A percentile compares a stretch with the other conserved stretches of the same genome.
Evolutionary conservation across 2,113 vertebrate genomes (phyloP).

Genomic region (Piprites chloris): DNA sequence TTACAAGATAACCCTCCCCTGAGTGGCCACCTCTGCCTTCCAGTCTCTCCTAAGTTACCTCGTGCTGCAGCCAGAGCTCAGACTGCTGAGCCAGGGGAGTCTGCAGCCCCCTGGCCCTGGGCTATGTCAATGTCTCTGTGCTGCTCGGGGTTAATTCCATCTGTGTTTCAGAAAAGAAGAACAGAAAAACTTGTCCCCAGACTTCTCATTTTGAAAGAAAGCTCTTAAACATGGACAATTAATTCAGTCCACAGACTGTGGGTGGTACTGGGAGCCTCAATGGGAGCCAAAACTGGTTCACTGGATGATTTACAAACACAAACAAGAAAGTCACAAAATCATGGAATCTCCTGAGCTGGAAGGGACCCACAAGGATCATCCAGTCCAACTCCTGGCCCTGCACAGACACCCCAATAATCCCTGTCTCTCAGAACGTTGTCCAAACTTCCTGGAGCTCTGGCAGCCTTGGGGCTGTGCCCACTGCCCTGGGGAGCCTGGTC

Average conservation of each 20-base stretch:
- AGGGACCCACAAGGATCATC: neutral
- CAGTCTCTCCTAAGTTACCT: neutral
- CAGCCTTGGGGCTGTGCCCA: neutral
- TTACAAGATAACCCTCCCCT: neutral
- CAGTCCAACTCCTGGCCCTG: neutral
- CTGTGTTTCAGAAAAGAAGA: neutral
- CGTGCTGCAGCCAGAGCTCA: neutral
- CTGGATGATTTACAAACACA: neutral
- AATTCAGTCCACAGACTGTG: neutral
- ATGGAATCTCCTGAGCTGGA: neutral
- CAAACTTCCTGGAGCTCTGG: neutral
- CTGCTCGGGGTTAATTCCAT: neutral
- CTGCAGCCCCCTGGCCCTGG: neutral
- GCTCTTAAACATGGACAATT: neutral
- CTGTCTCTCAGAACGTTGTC: neutral
- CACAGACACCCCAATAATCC: neutral
- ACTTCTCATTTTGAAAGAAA: neutral
- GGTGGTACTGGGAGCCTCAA: rapidly evolving
- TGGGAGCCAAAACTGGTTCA: neutral
- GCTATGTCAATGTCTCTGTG: neutral
- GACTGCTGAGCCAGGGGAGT: neutral
- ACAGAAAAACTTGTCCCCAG: neutral
- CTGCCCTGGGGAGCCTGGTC: neutral
- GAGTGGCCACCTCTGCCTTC: neutral
- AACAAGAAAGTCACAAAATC: neutral